Evolutionary conservation across 2,888 invertebrate genomes (phyloP), one percentile per base, ranked within the genome.

Genomic region (Teinopalpus imperialis): DNA sequence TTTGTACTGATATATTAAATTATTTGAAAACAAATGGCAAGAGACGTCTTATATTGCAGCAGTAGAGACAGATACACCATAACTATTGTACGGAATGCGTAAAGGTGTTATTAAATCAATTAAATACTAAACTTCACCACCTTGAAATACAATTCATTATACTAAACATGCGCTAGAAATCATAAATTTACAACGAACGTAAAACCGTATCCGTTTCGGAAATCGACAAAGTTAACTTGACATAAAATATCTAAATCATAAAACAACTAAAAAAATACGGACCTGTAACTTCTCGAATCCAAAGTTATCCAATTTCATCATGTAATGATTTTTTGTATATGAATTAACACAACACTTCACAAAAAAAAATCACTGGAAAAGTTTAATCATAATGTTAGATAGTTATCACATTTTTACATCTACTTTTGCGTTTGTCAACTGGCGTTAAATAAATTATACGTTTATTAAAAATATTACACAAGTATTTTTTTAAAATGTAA

Each of bases 231-330:
- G 8, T 8, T 6, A 37, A 37, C 2, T 13, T 6, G 4, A 29
- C 18, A 20, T 12, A 23, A 23, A 5, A n/a, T n/a, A n/a, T n/a
- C n/a, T n/a, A n/a, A 13, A 24, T 9, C 1, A n/a, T 3, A 8
- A 24, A 14, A 5, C 1, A 24, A 24, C 4, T 10, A 16, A 4
- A 14, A 36, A 41, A 29, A 49, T 30, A 68, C 61, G 18, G 47
- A 86, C 88, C 85, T 87, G 83, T 59, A 87, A 66, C 61, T 83
- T 85, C 63, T 87, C 83, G 66, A 85, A 83, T 69, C 85, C 82
- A 67, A 78, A 78, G 61, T 87, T 88, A 74, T 88, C 87, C 76
- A 88, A 66, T 75, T 87, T 88, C 88, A 88, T 88, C 30, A 49
- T 68, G 53, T 54, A 57, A 48, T 27, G 30, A 30, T 30, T 27